Base-by-base conservation (phyloP, 2,113 vertebrate genomes). In the Mugil cephalus region DNA sequence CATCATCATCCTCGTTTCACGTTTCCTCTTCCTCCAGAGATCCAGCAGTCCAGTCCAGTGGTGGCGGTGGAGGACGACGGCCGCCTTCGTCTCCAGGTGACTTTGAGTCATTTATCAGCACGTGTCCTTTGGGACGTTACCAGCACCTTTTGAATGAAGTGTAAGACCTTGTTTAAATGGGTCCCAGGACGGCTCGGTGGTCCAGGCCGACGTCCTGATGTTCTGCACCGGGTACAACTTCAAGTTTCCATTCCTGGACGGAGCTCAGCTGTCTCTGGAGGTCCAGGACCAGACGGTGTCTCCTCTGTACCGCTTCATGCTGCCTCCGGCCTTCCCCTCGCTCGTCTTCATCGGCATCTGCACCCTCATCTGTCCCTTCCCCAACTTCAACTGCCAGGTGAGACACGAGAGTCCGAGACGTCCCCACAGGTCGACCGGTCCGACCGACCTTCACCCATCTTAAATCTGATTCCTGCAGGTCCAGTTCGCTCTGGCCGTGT, bases 161-260 rank as follows among this genome's bases (percentile, higher is more conserved):
- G 5, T n/a, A 13, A 17, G 1, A 14, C 14, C 40, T 13, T 14
- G 40, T 39, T 34, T 9, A 43, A 18, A 18, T 19, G 19, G 17
- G 1, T 72, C 60, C 0, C 82, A 90, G 83, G 94, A 95, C 2
- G 92, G 91, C 36, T 90, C 74, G 0, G 46, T 72, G 69, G 30
- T 56, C 34, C 0, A 21, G 1, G 90, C 93, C 0, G 92, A 95
- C 13, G 82, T 88, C 6, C 85, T 95, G 74, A 83, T 96, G 48
- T 84, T 95, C 80, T 96, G 95, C 77, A 96, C 95, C 1, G 95
- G 95, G 0, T 96, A 96, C 76, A 93, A 89, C 50, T 95, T 93
- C 87, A 83, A 48, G 21, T 96, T 84, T 50, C 93, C 93, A 0
- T 96, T 94, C 78, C 79, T 95, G 58, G 54, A 85, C 1, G 64